Percentiles rank a stretch among this genome's conserved stretches.
Evolutionary conservation across 2,888 invertebrate species (phyloP).

Genomic region (Drosophila multiciliata): DNA sequence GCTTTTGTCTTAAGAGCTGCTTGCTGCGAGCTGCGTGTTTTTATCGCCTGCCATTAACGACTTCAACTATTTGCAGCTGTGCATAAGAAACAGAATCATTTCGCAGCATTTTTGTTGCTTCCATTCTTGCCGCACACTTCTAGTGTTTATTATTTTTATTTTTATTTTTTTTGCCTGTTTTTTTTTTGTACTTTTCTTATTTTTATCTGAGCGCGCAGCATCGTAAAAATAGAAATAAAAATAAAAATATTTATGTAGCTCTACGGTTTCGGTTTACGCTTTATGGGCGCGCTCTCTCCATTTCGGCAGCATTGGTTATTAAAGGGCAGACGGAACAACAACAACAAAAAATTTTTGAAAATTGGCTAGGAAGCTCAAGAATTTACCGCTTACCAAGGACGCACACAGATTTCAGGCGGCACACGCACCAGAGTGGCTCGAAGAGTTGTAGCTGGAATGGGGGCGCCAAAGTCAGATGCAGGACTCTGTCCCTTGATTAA

Average conservation of each 20-base stretch:
- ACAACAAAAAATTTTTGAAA: conserved; percentile 48
- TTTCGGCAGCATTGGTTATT: conserved; percentile 58
- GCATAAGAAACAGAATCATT: conserved; percentile 59
- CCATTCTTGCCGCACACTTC: conserved; percentile 24
- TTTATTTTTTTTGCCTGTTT: conserved; percentile 1
- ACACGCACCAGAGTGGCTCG: conserved; percentile 8
- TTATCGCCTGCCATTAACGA: conserved; percentile 66
- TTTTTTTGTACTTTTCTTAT: conserved; percentile 4
- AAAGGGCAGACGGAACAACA: conserved; percentile 48
- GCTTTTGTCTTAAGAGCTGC: conserved; percentile 29
- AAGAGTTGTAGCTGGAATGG: background rate
- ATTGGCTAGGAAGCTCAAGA: conserved; percentile 57
- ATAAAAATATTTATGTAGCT: conserved; percentile 72
- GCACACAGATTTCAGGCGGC: conserved; percentile 48
- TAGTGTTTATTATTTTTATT: background rate
- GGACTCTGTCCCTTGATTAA: conserved; percentile 60
- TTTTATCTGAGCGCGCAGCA: conserved; percentile 44
- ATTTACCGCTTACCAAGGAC: conserved; percentile 55
- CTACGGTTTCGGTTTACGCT: conserved; percentile 45
- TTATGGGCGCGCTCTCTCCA: conserved; percentile 54
- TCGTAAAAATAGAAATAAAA: conserved; percentile 76
- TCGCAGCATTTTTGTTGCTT: conserved; percentile 26
- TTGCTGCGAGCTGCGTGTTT: conserved; percentile 35
- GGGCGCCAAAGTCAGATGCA: conserved; percentile 3
- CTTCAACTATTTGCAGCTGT: conserved; percentile 69